phyloP scores from a whole-genome alignment of 1,140 invertebrate species.

The Bathynomus jamesi region DNA sequence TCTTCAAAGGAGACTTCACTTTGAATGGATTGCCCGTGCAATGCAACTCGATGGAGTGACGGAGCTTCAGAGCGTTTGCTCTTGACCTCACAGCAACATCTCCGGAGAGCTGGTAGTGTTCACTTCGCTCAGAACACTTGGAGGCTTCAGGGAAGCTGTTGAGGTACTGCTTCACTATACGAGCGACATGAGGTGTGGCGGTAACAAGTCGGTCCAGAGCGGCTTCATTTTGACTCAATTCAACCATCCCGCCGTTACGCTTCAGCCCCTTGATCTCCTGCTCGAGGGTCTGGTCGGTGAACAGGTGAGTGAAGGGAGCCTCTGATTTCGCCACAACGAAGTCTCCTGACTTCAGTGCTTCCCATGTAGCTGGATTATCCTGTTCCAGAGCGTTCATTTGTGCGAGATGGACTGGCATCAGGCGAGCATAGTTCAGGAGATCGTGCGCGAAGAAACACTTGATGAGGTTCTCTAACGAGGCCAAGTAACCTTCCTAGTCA shows the following conservation, averaged over 20 bases:
- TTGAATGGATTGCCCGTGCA: too few relatives aligned
- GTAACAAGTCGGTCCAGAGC: constrained; percentile 15
- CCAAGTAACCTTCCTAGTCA: background rate
- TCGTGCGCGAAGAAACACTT: constrained; percentile 9
- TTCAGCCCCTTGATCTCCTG: constrained; percentile 13
- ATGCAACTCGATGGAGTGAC: too few relatives aligned
- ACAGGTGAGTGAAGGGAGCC: constrained; percentile 3
- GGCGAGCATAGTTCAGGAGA: background rate
- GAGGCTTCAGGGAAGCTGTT: too few relatives aligned
- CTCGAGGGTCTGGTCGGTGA: constrained; percentile 9
- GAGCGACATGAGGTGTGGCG: constrained; percentile 4
- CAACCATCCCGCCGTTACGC: constrained; percentile 3
- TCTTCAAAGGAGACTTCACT: too few relatives aligned
- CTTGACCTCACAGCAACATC: too few relatives aligned
- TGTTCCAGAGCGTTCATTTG: constrained; percentile 4
- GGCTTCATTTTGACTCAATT: background rate
- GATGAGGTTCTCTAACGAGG: background rate
- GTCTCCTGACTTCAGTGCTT: constrained; percentile 10
- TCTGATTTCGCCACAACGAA: constrained; percentile 16
- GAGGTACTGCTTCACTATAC: constrained; percentile 12
- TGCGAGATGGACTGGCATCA: constrained; percentile 2
- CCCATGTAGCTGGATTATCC: constrained; percentile 6
- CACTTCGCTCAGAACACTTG: too few relatives aligned
- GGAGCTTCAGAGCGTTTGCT: too few relatives aligned
- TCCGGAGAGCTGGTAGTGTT: too few relatives aligned